Conservation (phyloP, 64 coral and sea anemone genomes). For the Platygyra sinensis region DNA sequence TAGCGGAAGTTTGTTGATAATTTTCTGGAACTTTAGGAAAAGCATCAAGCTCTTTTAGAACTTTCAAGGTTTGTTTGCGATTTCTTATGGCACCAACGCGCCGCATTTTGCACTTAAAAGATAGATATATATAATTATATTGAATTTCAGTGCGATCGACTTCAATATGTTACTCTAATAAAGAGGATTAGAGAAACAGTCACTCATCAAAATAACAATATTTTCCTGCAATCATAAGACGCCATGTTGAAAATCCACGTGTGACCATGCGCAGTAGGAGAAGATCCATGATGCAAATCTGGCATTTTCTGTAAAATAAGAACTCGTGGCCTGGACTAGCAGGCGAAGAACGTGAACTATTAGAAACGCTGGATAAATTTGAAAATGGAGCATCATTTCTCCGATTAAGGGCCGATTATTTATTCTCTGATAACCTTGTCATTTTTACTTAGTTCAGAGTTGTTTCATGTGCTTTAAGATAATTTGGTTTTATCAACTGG, state of each 20-base stretch:
- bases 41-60: slow-evolving; percentile 93
- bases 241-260: slow-evolving; percentile 71
- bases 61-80: slow-evolving; percentile 92
- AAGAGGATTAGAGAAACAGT: neutral
- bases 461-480: no score
- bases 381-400: no score
- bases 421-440: no score
- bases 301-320: neutral
- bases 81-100: slow-evolving; percentile 67
- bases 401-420: no score
- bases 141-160: neutral
- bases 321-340: neutral
- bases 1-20: slow-evolving; percentile 88
- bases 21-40: slow-evolving; percentile 97
- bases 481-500: no score
- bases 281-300: slow-evolving; percentile 31
- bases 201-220: neutral
- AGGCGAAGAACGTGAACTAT: neutral
- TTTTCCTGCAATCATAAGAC: slow-evolving; percentile 18
- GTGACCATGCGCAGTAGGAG: slow-evolving; percentile 37
- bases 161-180: no score
- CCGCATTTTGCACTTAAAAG: neutral
- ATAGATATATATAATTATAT: neutral
- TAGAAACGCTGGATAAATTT: no score
- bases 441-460: no score